Evolutionary conservation across 2,797 vertebrate species (phyloP), one percentile per base, ranked within the genome.

Genomic region (Dendrocincla tyrannina): DNA sequence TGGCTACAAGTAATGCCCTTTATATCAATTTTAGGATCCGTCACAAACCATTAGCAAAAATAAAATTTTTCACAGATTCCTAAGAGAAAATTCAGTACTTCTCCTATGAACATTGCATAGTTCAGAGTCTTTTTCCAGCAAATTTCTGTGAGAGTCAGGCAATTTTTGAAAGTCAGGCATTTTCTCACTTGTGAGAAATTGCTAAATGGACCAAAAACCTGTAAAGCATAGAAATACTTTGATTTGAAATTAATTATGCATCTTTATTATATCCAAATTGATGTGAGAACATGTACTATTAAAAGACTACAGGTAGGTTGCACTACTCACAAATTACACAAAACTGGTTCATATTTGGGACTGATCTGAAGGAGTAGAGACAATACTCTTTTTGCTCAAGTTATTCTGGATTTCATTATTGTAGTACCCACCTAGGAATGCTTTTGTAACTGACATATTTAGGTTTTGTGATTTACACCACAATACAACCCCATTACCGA

Each of bases 401-500:
- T 64, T 74, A 42, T 18, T 82, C 67, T 41, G 35, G 52, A 80
- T 87, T 78, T 64, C 58, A 56, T 1, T 64, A 28, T 5, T 52
- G 92, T 25, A 66, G 66, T 20, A 84, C 66, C 79, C 76, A 79
- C 70, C 52, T 32, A 69, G 91, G 55, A 94, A 62, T 70, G 68
- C 74, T 80, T 62, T n/a, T 18, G 44, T 14, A 81, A 89, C 53
- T 2, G 4, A 72, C 35, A 6, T 33, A 56, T 53, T 91, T 73
- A 68, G 91, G 46, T 42, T 76, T 60, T 83, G 66, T 46, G 59
- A 91, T 64, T 74, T 66, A 37, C 1, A 14, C 24, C 33, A 69
- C 74, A 85, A 46, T 9, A 52, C 60, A 85, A 37, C 10, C 32
- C 91, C 86, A 77, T 64, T 75, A 92, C 76, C 91, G 93, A 95